Conservation (phyloP, 2,888 invertebrate species). For the Asteroscopus sphinx region DNA sequence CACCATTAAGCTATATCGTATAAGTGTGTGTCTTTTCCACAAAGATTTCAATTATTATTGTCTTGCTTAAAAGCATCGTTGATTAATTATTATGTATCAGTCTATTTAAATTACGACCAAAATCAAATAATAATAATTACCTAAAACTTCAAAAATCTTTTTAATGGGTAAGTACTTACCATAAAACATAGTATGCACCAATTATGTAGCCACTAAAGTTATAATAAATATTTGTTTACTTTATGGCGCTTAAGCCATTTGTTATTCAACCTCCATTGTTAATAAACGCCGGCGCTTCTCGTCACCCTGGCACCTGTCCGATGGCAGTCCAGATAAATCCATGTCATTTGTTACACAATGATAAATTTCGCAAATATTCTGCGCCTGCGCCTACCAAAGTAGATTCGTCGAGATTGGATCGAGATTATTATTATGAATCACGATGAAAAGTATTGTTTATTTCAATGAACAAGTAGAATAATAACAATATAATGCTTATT, state of each 20-base stretch:
- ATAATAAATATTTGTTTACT: not conserved
- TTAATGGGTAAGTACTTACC: too few species aligned
- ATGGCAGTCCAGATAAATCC: constrained; percentile 40
- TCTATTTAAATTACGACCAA: too few species aligned
- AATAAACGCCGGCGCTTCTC: constrained; percentile 16
- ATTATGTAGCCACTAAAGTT: too few species aligned
- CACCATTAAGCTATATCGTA: too few species aligned
- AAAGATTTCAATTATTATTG: too few species aligned
- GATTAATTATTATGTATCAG: too few species aligned
- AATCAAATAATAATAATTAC: too few species aligned
- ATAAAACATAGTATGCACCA: too few species aligned
- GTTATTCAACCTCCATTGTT: constrained; percentile 14
- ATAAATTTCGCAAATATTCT: constrained; percentile 32
- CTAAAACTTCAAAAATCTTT: too few species aligned
- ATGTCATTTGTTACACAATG: constrained; percentile 32
- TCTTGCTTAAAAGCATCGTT: too few species aligned
- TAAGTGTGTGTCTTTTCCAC: too few species aligned
- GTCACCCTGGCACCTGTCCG: constrained; percentile 41
- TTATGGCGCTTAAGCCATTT: constrained; percentile 1
- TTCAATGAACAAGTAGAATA: not conserved
- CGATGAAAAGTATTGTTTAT: not conserved
- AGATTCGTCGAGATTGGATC: constrained; percentile 10
- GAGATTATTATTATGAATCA: constrained; percentile 17
- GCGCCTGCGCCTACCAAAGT: constrained; percentile 26
- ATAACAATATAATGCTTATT: too few species aligned